Evolutionary conservation across 2,888 invertebrate species (phyloP).

Genomic region (Andrena camellia): DNA sequence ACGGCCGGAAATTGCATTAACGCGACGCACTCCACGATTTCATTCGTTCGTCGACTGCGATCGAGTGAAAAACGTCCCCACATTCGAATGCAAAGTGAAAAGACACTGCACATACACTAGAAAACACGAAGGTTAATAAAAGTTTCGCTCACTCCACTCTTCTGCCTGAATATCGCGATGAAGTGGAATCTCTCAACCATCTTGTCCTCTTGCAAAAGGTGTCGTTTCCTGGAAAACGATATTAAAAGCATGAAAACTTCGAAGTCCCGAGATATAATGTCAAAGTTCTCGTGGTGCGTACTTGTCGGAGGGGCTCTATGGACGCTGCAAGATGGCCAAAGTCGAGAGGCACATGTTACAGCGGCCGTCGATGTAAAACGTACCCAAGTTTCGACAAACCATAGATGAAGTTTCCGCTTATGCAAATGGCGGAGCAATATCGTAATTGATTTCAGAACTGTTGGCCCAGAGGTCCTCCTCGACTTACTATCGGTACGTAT

Average conservation of each 20-base stretch:
- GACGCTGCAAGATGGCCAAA: neutral
- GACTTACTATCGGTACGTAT: conserved; percentile 63
- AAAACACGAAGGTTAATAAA: neutral
- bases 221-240: neutral
- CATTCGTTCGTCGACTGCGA: neutral
- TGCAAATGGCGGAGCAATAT: conserved; percentile 80
- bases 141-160: neutral
- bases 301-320: neutral
- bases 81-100: neutral
- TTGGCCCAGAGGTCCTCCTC: conserved; percentile 73
- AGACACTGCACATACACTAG: neutral
- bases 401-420: conserved; percentile 66
- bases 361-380: conserved; percentile 20
- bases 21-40: neutral
- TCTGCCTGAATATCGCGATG: neutral
- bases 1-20: conserved; percentile 70
- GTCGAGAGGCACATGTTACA: neutral
- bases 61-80: neutral
- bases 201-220: neutral
- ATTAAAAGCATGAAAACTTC: neutral
- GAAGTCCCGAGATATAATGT: neutral
- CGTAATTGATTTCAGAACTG: conserved; percentile 80
- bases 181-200: neutral
- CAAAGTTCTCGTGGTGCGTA: neutral
- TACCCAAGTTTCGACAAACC: conserved; percentile 33